These are phyloP conservation scores for Kryphioiulus occultus DNA, from an alignment of 2,888 invertebrate species.

Conservation along the genomic window DNA sequence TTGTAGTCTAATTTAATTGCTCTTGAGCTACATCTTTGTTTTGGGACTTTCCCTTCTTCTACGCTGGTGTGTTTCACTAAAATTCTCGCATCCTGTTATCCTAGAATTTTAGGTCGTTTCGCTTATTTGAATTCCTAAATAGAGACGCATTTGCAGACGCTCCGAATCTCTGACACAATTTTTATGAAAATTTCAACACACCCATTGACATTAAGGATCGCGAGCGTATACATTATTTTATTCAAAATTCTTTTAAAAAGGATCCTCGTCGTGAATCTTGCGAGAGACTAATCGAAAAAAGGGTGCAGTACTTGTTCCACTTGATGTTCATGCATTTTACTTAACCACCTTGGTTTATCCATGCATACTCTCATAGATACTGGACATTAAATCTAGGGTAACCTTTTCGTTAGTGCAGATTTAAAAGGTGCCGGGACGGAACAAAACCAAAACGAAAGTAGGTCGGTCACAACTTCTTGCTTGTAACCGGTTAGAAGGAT, in stretches of 20 bases:
- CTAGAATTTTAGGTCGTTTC: neutral
- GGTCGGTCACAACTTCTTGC: conserved; percentile 18
- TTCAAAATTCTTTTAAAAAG: neutral
- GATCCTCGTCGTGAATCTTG: neutral
- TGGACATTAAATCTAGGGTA: conserved; percentile 36
- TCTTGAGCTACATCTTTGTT: neutral
- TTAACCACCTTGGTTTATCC: conserved; percentile 32
- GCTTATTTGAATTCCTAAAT: conserved; percentile 12
- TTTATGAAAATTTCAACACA: neutral
- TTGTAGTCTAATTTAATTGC: neutral
- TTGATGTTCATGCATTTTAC: conserved; percentile 25
- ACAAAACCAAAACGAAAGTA: conserved; percentile 31
- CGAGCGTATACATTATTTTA: neutral
- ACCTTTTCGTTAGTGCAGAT: conserved; percentile 13
- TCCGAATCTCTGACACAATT: conserved; percentile 25
- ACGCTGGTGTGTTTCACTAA: neutral
- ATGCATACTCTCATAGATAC: conserved; percentile 15
- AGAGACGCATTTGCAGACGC: neutral
- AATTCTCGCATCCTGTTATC: neutral
- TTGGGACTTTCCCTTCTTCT: conserved; percentile 4
- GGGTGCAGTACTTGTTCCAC: conserved; percentile 36
- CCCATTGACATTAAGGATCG: conserved; percentile 14
- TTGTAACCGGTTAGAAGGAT: conserved; percentile 34
- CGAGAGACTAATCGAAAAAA: conserved; percentile 1
- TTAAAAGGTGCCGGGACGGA: conserved; percentile 3